phyloP scores from a whole-genome alignment of 2,888 invertebrate species.

The Seira ritae region DNA sequence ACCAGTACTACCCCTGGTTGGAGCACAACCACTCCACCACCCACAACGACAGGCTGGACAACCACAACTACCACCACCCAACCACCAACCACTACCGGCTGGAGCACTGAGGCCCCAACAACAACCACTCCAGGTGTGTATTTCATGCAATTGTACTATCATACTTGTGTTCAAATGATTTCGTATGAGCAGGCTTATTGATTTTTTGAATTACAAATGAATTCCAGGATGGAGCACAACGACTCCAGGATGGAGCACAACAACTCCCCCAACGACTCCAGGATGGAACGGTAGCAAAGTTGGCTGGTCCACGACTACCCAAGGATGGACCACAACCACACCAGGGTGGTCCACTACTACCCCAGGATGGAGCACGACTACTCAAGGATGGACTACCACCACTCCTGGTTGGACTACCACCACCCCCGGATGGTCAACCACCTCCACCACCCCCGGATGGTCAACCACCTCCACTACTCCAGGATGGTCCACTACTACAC shows the following conservation, averaged over 20 bases:
- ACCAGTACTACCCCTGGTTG: not conserved
- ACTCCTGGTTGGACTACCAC: slow-evolving; percentile 4
- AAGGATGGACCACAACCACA: too few species aligned
- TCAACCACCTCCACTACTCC: not conserved
- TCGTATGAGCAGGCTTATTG: too few species aligned
- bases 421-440: not conserved
- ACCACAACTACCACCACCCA: not conserved
- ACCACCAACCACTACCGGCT: not conserved
- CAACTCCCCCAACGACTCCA: slow-evolving; percentile 1
- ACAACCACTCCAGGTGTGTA: not conserved
- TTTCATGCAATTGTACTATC: not conserved
- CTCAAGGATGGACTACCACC: not conserved
- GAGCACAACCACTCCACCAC: not conserved
- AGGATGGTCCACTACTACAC: slow-evolving; percentile 27
- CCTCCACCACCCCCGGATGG: not conserved
- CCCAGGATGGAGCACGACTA: too few species aligned
- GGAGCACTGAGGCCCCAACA: not conserved
- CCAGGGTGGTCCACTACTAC: too few species aligned
- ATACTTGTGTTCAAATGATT: too few species aligned
- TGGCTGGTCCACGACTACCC: too few species aligned
- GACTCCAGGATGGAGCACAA: not conserved
- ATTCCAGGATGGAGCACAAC: not conserved
- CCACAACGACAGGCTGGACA: not conserved
- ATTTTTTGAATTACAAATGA: too few species aligned
- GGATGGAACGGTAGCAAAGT: not conserved